Evolutionary conservation across 2,113 vertebrate genomes (phyloP).

Genomic region (Channa maculata): DNA sequence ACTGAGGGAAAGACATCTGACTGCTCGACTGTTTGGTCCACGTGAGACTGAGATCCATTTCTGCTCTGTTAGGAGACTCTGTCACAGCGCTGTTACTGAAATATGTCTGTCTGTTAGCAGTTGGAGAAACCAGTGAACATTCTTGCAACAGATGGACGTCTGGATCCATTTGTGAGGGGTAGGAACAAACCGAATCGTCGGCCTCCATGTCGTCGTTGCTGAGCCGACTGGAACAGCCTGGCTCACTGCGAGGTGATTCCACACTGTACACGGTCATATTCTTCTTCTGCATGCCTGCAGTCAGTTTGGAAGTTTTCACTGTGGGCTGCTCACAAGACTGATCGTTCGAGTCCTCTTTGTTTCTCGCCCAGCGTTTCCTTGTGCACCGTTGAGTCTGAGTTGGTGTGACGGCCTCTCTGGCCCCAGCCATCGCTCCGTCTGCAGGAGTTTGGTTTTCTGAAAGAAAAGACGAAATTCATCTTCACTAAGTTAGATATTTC

Average conservation of each 20-base stretch:
- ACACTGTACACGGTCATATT: slow-evolving; percentile 30
- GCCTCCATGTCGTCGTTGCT: slow-evolving; percentile 21
- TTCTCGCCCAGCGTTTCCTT: slow-evolving; percentile 37
- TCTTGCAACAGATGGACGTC: slow-evolving; percentile 62
- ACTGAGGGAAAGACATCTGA: slow-evolving; percentile 16
- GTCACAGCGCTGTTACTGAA: slow-evolving; percentile 14
- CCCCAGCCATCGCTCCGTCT: not conserved
- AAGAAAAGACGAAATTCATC: not conserved
- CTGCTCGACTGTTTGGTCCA: slow-evolving; percentile 56
- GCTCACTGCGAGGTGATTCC: slow-evolving; percentile 48
- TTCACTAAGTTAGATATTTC: too few species aligned
- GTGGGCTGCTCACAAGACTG: not conserved
- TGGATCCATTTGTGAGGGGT: slow-evolving; percentile 22
- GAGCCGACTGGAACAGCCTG: slow-evolving; percentile 26
- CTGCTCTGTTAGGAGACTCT: slow-evolving; percentile 15
- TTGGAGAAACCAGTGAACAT: not conserved
- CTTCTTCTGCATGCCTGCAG: not conserved
- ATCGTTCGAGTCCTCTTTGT: not conserved
- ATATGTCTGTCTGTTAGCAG: slow-evolving; percentile 21
- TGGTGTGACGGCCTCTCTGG: not conserved
- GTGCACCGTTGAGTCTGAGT: not conserved
- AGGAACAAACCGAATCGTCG: slow-evolving; percentile 19
- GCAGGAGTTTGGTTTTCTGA: not conserved
- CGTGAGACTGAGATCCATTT: slow-evolving; percentile 41
- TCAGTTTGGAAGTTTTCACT: not conserved